These are phyloP conservation scores for Malthinus flaveolus DNA, from an alignment of 2,888 invertebrate species.

Conservation along the genomic window DNA sequence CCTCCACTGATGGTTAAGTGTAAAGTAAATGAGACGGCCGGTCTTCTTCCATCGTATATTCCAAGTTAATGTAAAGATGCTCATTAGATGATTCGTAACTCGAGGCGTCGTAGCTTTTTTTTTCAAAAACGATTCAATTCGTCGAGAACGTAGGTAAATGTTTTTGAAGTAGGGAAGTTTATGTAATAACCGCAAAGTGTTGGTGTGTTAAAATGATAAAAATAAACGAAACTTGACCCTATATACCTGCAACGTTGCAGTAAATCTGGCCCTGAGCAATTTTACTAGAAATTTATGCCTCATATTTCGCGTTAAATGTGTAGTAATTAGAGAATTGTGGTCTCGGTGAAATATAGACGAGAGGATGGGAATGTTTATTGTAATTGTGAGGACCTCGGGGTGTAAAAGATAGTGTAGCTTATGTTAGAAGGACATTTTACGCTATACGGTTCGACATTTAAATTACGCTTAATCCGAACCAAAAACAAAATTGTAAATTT, in stretches of 20 bases:
- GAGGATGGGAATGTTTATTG: conserved; percentile 48
- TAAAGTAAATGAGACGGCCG: conserved; percentile 36
- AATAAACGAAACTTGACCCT: conserved; percentile 26
- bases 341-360: conserved; percentile 51
- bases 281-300: conserved; percentile 54
- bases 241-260: conserved; percentile 27
- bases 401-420: conserved; percentile 34
- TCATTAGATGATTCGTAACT: conserved; percentile 34
- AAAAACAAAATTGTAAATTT: neutral
- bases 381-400: conserved; percentile 43
- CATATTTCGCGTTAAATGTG: conserved; percentile 56
- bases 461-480: conserved; percentile 12
- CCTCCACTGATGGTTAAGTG: neutral
- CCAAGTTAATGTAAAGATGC: conserved; percentile 37
- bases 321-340: conserved; percentile 57
- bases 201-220: conserved; percentile 11
- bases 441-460: conserved; percentile 12
- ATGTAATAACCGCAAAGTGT: neutral
- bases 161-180: too few relatives aligned
- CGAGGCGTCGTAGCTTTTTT: too few relatives aligned
- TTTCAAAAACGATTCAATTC: too few relatives aligned
- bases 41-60: conserved; percentile 38
- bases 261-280: conserved; percentile 52
- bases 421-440: conserved; percentile 21
- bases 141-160: too few relatives aligned